phyloP scores from a whole-genome alignment of 2,797 vertebrate genomes.

The Sus cebifrons region DNA sequence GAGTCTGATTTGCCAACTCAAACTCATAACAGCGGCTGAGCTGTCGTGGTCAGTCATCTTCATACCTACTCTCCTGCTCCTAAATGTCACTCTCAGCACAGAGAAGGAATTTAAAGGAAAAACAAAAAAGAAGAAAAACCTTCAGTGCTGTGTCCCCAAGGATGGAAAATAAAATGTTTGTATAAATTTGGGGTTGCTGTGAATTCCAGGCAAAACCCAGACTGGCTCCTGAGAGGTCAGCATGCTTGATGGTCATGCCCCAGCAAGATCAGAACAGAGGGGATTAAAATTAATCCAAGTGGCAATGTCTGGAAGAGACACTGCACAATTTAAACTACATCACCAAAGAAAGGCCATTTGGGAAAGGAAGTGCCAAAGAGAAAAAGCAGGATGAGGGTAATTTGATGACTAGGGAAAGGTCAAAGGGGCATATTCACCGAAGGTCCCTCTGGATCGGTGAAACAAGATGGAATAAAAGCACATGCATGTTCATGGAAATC shows the following conservation, averaged over 20 bases:
- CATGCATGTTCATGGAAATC: constrained; percentile 58
- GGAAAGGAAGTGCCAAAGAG: constrained; percentile 80
- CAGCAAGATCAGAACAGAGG: constrained; percentile 57
- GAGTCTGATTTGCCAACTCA: background rate
- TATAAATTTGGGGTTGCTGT: background rate
- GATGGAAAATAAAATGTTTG: constrained; percentile 48
- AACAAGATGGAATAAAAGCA: constrained; percentile 70
- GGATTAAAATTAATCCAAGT: constrained; percentile 80
- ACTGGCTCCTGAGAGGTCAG: background rate
- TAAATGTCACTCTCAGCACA: constrained; percentile 38
- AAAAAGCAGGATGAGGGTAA: constrained; percentile 82
- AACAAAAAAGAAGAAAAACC: constrained; percentile 26
- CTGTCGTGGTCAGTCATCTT: background rate
- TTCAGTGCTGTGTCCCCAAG: background rate
- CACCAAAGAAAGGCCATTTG: constrained; percentile 79
- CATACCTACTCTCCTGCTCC: background rate
- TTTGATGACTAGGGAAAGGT: constrained; percentile 80
- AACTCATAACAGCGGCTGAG: background rate
- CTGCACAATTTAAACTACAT: constrained; percentile 74
- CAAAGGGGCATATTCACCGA: constrained; percentile 72
- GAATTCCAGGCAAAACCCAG: constrained; percentile 43
- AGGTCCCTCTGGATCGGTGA: constrained; percentile 67
- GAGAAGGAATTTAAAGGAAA: background rate
- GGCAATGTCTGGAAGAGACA: constrained; percentile 62
- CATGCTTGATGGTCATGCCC: background rate